These are phyloP conservation scores for Ischnus inquisitorius DNA, from an alignment of 2,888 invertebrate species.

Conservation along the genomic window DNA sequence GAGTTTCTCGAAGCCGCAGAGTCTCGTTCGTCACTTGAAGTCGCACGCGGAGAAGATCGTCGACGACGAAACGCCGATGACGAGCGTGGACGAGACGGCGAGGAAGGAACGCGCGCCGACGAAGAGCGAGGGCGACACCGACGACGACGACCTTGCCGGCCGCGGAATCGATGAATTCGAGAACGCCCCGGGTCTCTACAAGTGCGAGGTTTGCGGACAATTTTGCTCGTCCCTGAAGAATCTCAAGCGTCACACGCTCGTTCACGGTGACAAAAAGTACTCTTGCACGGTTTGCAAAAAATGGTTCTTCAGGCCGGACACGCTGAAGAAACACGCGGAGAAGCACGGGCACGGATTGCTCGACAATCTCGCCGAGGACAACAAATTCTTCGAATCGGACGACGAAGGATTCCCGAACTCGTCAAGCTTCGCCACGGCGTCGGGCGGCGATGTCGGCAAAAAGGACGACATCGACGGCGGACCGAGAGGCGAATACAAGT, in stretches of 20 bases:
- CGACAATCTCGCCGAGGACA: constrained; percentile 82
- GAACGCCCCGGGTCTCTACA: constrained; percentile 81
- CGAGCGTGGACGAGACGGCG: constrained; percentile 67
- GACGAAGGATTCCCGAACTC: constrained; percentile 77
- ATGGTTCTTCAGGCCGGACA: constrained; percentile 84
- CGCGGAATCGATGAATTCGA: constrained; percentile 75
- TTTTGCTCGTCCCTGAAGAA: constrained; percentile 83
- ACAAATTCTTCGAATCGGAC: constrained; percentile 83
- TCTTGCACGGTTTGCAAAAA: constrained; percentile 84
- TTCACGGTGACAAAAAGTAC: constrained; percentile 84
- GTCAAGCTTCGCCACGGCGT: background rate
- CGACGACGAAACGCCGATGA: constrained; percentile 72
- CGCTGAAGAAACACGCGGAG: constrained; percentile 84
- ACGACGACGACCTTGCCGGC: constrained; percentile 70
- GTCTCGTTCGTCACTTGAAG: constrained; percentile 79
- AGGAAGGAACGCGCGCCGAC: constrained; percentile 68
- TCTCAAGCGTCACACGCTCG: constrained; percentile 81
- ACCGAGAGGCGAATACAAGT: constrained; percentile 81
- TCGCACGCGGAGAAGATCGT: constrained; percentile 71
- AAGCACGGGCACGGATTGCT: constrained; percentile 83
- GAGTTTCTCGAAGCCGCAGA: constrained; percentile 79
- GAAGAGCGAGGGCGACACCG: constrained; percentile 78
- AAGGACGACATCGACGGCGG: constrained; percentile 71
- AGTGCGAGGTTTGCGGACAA: constrained; percentile 82
- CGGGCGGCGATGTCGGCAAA: constrained; percentile 42